A percentile compares a stretch with the other conserved stretches of the same genome.
phyloP scores from a whole-genome alignment of 2,888 invertebrate species.

The Conchocele bisecta region DNA sequence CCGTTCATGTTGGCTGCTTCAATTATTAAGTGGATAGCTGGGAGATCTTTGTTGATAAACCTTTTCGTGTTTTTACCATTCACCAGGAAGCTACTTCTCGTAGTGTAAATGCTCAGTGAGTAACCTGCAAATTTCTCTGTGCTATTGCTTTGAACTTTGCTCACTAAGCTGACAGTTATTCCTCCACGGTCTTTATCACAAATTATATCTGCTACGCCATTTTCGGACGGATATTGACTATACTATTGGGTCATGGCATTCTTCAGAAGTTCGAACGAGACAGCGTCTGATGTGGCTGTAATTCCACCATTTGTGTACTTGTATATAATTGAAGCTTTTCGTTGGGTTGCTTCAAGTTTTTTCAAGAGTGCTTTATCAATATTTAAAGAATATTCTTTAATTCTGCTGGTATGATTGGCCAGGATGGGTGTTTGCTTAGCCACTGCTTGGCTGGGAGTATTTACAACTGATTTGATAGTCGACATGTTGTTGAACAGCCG shows the following conservation, averaged over 20 bases:
- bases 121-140: not conserved
- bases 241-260: not conserved
- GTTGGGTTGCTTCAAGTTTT: not conserved
- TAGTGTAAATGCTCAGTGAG: not conserved
- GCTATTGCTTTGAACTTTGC: not conserved
- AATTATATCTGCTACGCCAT: not conserved
- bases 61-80: constrained; percentile 7
- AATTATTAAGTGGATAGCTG: not conserved
- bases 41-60: not conserved
- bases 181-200: not conserved
- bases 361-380: not conserved
- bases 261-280: constrained; percentile 2
- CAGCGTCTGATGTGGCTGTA: not conserved
- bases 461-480: too few relatives aligned
- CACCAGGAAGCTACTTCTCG: not conserved
- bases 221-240: not conserved
- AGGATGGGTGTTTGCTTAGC: too few relatives aligned
- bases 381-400: not conserved
- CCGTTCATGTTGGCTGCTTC: not conserved
- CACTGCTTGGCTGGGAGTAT: too few relatives aligned
- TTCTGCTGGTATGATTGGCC: too few relatives aligned
- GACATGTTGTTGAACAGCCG: too few relatives aligned
- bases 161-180: not conserved
- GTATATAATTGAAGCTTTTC: not conserved
- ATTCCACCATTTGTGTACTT: not conserved